Percentiles rank a stretch among this genome's conserved stretches.
phyloP scores from a whole-genome alignment of 2,888 invertebrate genomes.

The Acleris literana region DNA sequence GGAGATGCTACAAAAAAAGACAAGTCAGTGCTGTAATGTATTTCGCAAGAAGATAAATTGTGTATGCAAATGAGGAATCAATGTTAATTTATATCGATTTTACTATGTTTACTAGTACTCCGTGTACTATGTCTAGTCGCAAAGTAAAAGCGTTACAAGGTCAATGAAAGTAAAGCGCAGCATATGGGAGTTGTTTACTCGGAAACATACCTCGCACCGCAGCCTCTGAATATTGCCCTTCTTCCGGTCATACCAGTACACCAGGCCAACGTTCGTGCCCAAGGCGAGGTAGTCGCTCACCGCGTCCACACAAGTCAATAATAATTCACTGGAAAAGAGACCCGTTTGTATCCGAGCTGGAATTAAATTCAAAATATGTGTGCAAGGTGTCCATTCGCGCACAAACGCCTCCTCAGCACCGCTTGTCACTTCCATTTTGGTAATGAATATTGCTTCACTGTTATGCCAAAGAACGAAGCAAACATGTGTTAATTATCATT shows the following conservation, averaged over 20 bases:
- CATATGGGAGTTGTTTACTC: constrained; percentile 37
- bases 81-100: constrained; percentile 3
- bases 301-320: constrained; percentile 92
- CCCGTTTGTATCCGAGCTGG: constrained; percentile 90
- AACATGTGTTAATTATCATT: constrained; percentile 16
- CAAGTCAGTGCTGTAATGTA: constrained; percentile 4
- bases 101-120: background rate
- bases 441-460: constrained; percentile 22
- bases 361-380: constrained; percentile 89
- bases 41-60: constrained; percentile 9
- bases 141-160: constrained; percentile 31
- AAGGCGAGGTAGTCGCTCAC: constrained; percentile 91
- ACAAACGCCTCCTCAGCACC: constrained; percentile 82
- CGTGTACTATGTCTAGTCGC: background rate
- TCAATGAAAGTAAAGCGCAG: constrained; percentile 32
- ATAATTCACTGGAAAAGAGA: constrained; percentile 89
- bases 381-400: constrained; percentile 92
- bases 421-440: constrained; percentile 69
- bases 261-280: constrained; percentile 92
- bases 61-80: constrained; percentile 4
- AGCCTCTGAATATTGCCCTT: constrained; percentile 90
- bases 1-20: constrained; percentile 9
- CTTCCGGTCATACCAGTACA: constrained; percentile 93
- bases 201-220: constrained; percentile 88
- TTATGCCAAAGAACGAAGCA: constrained; percentile 27